phyloP scores from a whole-genome alignment of 2,797 vertebrate species.

The Crotalus adamanteus region DNA sequence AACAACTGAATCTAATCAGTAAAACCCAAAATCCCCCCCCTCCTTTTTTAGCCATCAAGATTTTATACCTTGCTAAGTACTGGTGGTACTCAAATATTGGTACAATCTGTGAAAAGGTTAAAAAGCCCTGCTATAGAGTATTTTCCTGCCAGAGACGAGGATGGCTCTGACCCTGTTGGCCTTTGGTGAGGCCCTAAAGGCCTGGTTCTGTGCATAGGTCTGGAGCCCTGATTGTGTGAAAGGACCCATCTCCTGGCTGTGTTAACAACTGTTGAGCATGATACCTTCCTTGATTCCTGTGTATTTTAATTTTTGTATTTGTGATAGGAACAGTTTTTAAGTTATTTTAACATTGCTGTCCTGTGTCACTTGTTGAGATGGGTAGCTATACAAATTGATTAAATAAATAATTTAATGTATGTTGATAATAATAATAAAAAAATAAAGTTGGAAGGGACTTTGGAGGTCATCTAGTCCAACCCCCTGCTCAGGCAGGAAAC shows the following conservation, averaged over 20 bases:
- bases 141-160: not conserved
- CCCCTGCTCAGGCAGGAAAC: no score
- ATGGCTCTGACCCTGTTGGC: not conserved
- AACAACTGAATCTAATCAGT: no score
- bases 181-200: not conserved
- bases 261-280: not conserved
- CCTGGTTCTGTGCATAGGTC: not conserved
- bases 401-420: not conserved
- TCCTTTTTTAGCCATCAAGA: no score
- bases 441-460: no score
- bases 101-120: no score
- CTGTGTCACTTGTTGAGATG: not conserved
- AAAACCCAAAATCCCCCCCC: no score
- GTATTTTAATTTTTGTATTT: not conserved
- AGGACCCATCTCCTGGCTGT: not conserved
- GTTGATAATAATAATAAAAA: not conserved
- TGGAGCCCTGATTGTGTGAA: not conserved
- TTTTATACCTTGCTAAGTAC: no score
- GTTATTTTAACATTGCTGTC: not conserved
- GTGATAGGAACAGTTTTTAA: not conserved
- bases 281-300: not conserved
- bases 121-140: not conserved
- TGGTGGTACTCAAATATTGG: no score
- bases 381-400: not conserved
- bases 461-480: no score